Conservation (phyloP, 2,797 vertebrate species). For the Phoxinus dragarum region DNA sequence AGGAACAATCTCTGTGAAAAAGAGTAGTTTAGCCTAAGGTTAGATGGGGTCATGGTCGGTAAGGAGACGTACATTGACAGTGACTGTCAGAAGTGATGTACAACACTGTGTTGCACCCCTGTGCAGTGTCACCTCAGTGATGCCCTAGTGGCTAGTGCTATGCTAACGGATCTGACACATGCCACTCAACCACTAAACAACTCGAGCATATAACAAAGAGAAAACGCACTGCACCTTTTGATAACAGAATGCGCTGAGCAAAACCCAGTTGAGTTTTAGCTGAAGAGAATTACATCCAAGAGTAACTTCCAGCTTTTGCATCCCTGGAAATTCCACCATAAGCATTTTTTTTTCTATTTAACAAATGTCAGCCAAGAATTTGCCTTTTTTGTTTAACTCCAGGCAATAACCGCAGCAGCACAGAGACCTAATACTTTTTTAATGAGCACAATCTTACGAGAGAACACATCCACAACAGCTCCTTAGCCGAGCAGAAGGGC, state of each 20-base stretch:
- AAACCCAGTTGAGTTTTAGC: not conserved
- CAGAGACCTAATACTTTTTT: slow-evolving; percentile 64
- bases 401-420: slow-evolving; percentile 54
- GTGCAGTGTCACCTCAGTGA: slow-evolving; percentile 67
- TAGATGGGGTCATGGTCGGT: not conserved
- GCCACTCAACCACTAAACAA: slow-evolving; percentile 15
- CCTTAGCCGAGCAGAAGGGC: slow-evolving; percentile 11
- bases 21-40: slow-evolving; percentile 48
- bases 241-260: not conserved
- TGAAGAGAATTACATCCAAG: slow-evolving; percentile 49
- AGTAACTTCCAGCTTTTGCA: slow-evolving; percentile 26
- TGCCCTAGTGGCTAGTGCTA: slow-evolving; percentile 1
- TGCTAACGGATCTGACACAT: slow-evolving; percentile 32
- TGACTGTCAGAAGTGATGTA: slow-evolving; percentile 77
- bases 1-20: not conserved
- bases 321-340: slow-evolving; percentile 26
- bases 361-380: slow-evolving; percentile 34
- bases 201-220: not conserved
- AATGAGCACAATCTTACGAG: slow-evolving; percentile 67
- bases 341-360: slow-evolving; percentile 42
- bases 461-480: slow-evolving; percentile 47
- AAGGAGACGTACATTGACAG: slow-evolving; percentile 48
- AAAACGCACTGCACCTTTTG: not conserved
- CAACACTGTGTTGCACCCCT: slow-evolving; percentile 67
- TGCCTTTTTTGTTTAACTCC: slow-evolving; percentile 47